Evolutionary conservation across 2,797 vertebrate species (phyloP), one percentile per base, ranked within the genome.

Genomic region (Heliangelus exortis): DNA sequence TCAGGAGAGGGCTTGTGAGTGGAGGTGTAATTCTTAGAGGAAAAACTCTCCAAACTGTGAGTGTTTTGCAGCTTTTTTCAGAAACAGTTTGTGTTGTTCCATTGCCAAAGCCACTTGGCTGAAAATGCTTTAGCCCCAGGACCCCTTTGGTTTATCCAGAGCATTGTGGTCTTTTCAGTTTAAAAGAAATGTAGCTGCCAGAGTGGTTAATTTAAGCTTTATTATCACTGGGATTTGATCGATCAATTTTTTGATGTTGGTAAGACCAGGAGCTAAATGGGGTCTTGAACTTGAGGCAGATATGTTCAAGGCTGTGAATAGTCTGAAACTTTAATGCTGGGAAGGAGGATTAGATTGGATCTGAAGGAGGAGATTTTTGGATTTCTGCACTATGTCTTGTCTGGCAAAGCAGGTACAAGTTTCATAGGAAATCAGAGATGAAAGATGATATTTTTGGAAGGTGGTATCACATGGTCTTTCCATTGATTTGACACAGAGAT

Each of bases 21-120:
- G 33, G 50, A 76, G 82, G 10, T 53, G 6, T 45, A 39, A 25
- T 83, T 90, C 71, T 86, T 84, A 36, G 22, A 72, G 50, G 18
- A 33, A 83, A 73, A 76, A 5, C 6, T 62, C 45, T 36, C 18
- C 28, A n/a, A 71, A 77, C 33, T 76, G 4, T 62, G 23, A 45
- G 31, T 9, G 6, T 45, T 90, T 94, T 69, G 41, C 39, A 87
- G 51, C 18, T 57, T 76, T 95, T 96, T 88, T 90, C 63, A 82
- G 77, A 53, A 90, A 47, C 25, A 69, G 31, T 39, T 62, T 48
- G 31, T 78, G 62, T 76, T 94, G 31, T n/a, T 84, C 67, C 28
- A 13, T 39, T 87, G 50, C 53, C 55, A 84, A 50, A 92, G 25
- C 41, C 29, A 31, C 63, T 82, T 96, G 80, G 50, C 80, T 84